Evolutionary conservation across 2,888 invertebrate genomes (phyloP).

Genomic region (Aspidiotus destructor): DNA sequence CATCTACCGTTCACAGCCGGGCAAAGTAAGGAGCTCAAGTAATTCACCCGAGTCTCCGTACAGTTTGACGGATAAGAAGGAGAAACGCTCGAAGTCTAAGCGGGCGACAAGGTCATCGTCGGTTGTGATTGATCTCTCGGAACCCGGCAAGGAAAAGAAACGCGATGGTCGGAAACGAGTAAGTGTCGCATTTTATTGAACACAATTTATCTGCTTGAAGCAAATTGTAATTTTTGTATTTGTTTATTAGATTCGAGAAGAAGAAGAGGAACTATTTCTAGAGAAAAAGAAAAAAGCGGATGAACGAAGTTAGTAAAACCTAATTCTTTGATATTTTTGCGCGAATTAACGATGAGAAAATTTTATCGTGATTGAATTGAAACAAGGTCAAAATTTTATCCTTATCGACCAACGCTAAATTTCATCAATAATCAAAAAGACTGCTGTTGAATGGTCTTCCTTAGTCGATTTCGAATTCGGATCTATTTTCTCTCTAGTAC

Average conservation of each 20-base stretch:
- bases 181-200: background rate
- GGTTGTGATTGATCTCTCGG: slow-evolving; percentile 22
- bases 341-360: no score
- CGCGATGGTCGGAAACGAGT: slow-evolving; percentile 26
- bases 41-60: slow-evolving; percentile 21
- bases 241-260: slow-evolving; percentile 10
- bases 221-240: background rate
- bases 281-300: slow-evolving; percentile 28
- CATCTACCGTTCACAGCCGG: slow-evolving; percentile 45
- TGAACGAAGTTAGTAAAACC: slow-evolving; percentile 9
- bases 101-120: slow-evolving; percentile 18
- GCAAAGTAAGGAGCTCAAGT: slow-evolving; percentile 23
- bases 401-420: no score
- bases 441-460: no score
- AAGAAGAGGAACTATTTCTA: slow-evolving; percentile 16
- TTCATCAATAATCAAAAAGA: no score
- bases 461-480: no score
- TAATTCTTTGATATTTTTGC: no score
- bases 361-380: no score
- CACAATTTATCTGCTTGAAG: background rate
- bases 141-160: slow-evolving; percentile 24
- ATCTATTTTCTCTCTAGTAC: no score
- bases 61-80: slow-evolving; percentile 22
- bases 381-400: no score
- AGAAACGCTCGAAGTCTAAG: slow-evolving; percentile 27